These are phyloP conservation scores for Leptinotarsa haldemani DNA, from an alignment of 2,888 invertebrate species.

Conservation along the genomic window DNA sequence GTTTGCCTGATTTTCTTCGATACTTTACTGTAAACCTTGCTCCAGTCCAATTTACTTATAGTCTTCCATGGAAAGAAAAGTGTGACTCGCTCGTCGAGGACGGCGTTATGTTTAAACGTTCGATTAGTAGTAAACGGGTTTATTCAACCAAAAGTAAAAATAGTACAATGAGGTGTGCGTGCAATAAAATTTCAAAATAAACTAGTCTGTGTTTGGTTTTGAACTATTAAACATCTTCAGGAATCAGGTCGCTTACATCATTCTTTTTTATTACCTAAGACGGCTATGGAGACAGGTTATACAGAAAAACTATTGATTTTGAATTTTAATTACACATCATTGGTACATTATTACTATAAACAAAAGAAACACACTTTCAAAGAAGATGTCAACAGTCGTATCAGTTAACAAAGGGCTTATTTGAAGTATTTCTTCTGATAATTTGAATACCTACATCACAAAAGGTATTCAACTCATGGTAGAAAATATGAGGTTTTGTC, in stretches of 20 bases:
- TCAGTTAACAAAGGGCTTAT: background rate
- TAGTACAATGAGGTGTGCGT: slow-evolving; percentile 28
- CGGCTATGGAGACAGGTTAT: too few species aligned
- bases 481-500: too few species aligned
- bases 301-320: background rate
- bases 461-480: too few species aligned
- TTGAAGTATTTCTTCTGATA: too few species aligned
- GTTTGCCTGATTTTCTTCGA: too few species aligned
- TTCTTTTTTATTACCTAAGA: slow-evolving; percentile 3
- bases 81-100: slow-evolving; percentile 25
- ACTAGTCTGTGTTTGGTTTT: slow-evolving; percentile 27
- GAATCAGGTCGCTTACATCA: slow-evolving; percentile 6
- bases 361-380: too few species aligned
- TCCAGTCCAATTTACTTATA: slow-evolving; percentile 26
- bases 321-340: too few species aligned
- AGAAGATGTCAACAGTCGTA: too few species aligned
- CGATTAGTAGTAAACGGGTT: slow-evolving; percentile 38
- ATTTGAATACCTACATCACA: too few species aligned
- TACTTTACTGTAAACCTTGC: too few species aligned
- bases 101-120: slow-evolving; percentile 29
- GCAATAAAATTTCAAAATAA: slow-evolving; percentile 27
- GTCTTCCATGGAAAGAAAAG: slow-evolving; percentile 20
- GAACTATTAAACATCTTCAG: slow-evolving; percentile 1
- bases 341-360: too few species aligned
- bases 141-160: slow-evolving; percentile 41